phyloP scores from a whole-genome alignment of 2,888 invertebrate species.

The Erebia ligea region DNA sequence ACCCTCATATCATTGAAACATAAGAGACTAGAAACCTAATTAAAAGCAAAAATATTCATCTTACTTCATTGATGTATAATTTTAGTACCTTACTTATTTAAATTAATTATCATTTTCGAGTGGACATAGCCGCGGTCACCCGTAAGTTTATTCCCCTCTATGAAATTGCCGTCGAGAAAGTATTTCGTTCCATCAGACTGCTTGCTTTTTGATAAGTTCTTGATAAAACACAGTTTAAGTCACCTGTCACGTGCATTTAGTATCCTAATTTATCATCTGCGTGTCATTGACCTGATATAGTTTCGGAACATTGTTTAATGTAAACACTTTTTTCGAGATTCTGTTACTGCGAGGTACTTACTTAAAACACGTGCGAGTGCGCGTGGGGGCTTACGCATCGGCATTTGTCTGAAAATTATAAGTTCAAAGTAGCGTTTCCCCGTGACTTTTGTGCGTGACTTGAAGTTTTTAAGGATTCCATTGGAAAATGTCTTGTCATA shows the following conservation, averaged over 20 bases:
- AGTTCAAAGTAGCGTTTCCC: background rate
- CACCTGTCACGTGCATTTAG: constrained; percentile 30
- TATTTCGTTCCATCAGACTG: constrained; percentile 24
- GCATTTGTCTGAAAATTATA: constrained; percentile 20
- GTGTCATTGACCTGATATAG: constrained; percentile 42
- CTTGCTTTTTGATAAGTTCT: constrained; percentile 40
- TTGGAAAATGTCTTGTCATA: too few species aligned
- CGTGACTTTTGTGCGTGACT: background rate
- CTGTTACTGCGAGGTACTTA: constrained; percentile 39
- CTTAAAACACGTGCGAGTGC: constrained; percentile 40
- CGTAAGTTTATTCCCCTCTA: constrained; percentile 13
- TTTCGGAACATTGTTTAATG: constrained; percentile 36
- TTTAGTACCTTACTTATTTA: too few species aligned
- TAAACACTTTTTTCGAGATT: constrained; percentile 39
- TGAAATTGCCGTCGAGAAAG: constrained; percentile 20
- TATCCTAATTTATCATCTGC: constrained; percentile 38
- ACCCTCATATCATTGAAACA: too few species aligned
- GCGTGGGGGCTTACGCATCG: constrained; percentile 40
- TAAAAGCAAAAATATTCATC: background rate
- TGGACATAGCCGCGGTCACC: background rate
- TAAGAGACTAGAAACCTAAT: background rate
- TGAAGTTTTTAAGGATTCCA: too few species aligned
- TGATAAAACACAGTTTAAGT: constrained; percentile 38
- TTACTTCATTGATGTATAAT: too few species aligned
- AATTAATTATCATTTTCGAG: background rate